Conservation (phyloP, 2,113 vertebrate species). For the Charadrius vociferus region DNA sequence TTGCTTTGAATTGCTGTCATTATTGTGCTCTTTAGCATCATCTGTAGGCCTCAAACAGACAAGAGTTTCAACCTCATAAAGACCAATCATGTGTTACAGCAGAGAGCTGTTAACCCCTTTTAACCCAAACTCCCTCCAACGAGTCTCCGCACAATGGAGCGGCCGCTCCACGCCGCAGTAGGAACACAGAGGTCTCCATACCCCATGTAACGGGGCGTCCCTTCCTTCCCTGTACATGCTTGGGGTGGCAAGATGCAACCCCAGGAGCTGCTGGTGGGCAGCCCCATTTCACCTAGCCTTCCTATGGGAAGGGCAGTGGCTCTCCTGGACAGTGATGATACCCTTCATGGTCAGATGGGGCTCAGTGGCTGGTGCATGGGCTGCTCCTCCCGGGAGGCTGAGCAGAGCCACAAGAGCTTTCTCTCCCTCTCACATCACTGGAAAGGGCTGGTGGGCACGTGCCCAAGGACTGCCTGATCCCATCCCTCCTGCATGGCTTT, state of each 20-base stretch:
- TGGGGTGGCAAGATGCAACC: background rate
- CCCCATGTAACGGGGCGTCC: background rate
- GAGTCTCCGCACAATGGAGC: constrained; percentile 14
- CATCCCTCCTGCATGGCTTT: background rate
- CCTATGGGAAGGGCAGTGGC: accelerated
- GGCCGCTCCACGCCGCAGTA: background rate
- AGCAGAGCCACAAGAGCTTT: accelerated
- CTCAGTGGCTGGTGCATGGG: background rate
- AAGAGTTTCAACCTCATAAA: constrained; percentile 95
- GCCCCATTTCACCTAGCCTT: background rate
- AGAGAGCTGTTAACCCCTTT: constrained; percentile 85
- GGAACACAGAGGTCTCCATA: background rate
- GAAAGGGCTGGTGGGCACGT: background rate
- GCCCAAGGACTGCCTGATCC: background rate
- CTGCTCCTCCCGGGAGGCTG: background rate
- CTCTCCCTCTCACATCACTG: accelerated
- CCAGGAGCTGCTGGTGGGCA: background rate
- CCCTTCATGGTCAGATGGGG: background rate
- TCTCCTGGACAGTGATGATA: background rate
- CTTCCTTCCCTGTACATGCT: background rate
- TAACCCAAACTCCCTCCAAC: constrained; percentile 72
- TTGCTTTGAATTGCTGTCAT: constrained; percentile 99
- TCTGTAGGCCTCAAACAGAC: constrained; percentile 90
- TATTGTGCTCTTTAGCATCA: constrained; percentile 98
- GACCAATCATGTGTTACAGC: constrained; percentile 92